Evolutionary conservation across 2,888 invertebrate species (phyloP).

Genomic region (Pollenia labialis): DNA sequence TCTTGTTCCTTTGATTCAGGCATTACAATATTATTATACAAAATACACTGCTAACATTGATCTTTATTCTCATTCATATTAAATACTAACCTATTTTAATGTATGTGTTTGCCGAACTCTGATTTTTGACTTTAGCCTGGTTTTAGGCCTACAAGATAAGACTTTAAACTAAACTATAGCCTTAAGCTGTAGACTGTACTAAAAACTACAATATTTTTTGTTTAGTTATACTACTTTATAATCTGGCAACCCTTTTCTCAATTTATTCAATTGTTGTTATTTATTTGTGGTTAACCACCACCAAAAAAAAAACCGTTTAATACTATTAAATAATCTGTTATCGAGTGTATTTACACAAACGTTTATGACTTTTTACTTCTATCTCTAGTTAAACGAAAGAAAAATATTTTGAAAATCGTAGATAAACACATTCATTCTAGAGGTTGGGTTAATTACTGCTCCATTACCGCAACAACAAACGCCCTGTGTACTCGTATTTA

Average conservation of each 20-base stretch:
- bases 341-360: slow-evolving; percentile 59
- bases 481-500: background rate
- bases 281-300: slow-evolving; percentile 31
- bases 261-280: background rate
- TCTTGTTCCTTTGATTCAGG: too few relatives aligned
- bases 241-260: slow-evolving; percentile 8
- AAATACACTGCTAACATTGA: too few relatives aligned
- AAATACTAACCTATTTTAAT: too few relatives aligned
- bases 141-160: too few relatives aligned
- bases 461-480: slow-evolving; percentile 27
- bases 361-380: slow-evolving; percentile 58
- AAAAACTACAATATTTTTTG: too few relatives aligned
- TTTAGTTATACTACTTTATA: too few relatives aligned
- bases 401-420: slow-evolving; percentile 8
- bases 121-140: too few relatives aligned
- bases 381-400: slow-evolving; percentile 18
- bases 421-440: background rate
- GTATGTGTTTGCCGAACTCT: too few relatives aligned
- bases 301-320: slow-evolving; percentile 21
- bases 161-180: too few relatives aligned
- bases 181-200: too few relatives aligned
- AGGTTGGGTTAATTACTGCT: slow-evolving; percentile 23
- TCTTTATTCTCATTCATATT: too few relatives aligned
- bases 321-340: slow-evolving; percentile 61
- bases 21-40: too few relatives aligned